Evolutionary conservation across 2,888 invertebrate species (phyloP), one percentile per base, ranked within the genome.

Genomic region (Mesopsocus fuscifrons): DNA sequence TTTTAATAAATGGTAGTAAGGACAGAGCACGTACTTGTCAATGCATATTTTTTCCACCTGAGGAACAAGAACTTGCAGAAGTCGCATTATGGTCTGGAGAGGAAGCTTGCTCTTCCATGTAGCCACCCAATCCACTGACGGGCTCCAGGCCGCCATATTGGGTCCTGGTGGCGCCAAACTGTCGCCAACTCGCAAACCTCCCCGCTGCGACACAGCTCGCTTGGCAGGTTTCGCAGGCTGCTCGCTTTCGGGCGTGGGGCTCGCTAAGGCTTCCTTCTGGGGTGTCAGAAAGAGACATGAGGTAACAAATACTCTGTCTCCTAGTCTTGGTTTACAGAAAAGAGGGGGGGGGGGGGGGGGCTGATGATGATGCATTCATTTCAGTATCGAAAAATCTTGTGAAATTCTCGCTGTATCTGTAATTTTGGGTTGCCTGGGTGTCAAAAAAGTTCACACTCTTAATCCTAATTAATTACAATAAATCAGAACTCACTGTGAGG

Each of bases 11-110:
- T n/a, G n/a, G n/a, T n/a, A n/a, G n/a, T n/a, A n/a, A n/a, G n/a
- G n/a, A n/a, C n/a, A n/a, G n/a, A n/a, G 30, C 18, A 65, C 75
- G 66, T 57, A 89, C 89, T 92, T 94, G 63, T 95, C 98, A 56
- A 98, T 98, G 65, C 98, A 99, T 53, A 98, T 98, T 68, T 98
- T 99, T 66, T 99, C 98, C 17, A 98, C 98, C 67, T 99, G 98
- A 43, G 98, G 98, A 50, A 98, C 98, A 3, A 98, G 69, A 22
- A 99, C 97, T 66, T 99, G 98, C 51, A 98, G 66, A 56, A 98
- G 71, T 52, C 98, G 68, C 97, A 98, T 98, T 54, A 99, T 97
- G 43, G 98, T 99, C 69, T 98, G 98, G 52, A 98, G 67, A 4
- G 98, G 98, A 50, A 98, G 67, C 64, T 97, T 95, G 48, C 79